Base-by-base conservation (phyloP, 1,140 invertebrate genomes). In the Tigriopus japonicus region DNA sequence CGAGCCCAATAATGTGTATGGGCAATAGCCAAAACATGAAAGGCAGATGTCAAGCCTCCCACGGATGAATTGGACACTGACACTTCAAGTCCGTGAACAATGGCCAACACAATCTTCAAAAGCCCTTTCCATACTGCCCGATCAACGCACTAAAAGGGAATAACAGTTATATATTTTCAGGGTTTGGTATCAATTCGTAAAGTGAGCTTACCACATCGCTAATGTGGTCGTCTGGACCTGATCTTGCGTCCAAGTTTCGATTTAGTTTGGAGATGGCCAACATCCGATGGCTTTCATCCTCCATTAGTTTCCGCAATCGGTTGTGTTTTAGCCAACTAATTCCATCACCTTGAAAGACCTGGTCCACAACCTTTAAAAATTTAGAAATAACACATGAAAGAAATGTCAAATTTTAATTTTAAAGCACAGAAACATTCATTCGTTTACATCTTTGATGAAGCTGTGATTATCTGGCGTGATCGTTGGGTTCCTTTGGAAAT, bases 1-100 rank as follows among this genome's bases (percentile, higher is more conserved):
- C 88, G 87, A 54, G 84, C 85, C 91, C 92, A 98, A 70, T 89
- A 98, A 73, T 98, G 94, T 0, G 94, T 98, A 72, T 98, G 93
- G 1, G 92, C 88, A 69, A 98, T 93, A 77, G 98, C 94, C 63
- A 97, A 81, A 52, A 98, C 76, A 73, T 95, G 91, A 71, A 92
- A 94, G 13, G 91, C 87, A 2, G 90, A 95, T 0, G 94, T 94
- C 84, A 97, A 93, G 21, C 96, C 96, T 56, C 93, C 92, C 0
- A 92, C 76, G 0, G 92, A 91, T 67, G 90, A 90, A 75, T 94
- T 96, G 17, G 81, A 78, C 69, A 87, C 98, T 1, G 90, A 94
- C 62, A 84, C 81, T 69, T 94, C 91, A 59, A 98, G 74, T 10
- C 96, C 96, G 67, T 82, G 80, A 19, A 89, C 80, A 23, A 94